Base-by-base conservation (phyloP, 2,113 vertebrate genomes). In the Thalassoma bifasciatum region DNA sequence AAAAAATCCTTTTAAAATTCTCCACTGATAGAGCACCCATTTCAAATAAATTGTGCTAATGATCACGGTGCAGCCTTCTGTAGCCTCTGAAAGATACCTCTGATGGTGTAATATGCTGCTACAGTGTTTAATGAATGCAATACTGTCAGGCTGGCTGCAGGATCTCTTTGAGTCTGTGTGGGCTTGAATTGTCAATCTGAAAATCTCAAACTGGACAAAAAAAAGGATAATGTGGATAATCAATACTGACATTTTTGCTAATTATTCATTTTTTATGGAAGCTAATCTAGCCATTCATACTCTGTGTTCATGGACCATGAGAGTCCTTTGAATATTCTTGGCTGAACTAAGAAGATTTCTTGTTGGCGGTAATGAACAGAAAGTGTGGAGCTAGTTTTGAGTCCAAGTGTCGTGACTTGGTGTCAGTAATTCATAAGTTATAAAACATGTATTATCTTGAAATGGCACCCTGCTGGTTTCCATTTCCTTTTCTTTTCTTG, bases 1-100 rank as follows among this genome's bases (percentile, higher is more conserved):
- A 80, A 85, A 66, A 64, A 74, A 24, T 10, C 47, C 14, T 19
- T 73, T 69, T 58, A 64, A 10, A 10, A 1, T 69, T 72, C 61
- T 82, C 50, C 30, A 74, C 58, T 66, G 47, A 66, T 42, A 34
- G 19, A 57, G 49, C 26, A 21, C 34, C 16, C 10, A 19, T 68
- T 69, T 81, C 36, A 77, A 66, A 83, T 67, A 65, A 57, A 77
- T 54, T 64, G 72, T 44, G 21, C 38, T 80, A 74, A 77, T 74
- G 65, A 78, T 78, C 57, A 65, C 46, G 23, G 46, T 49, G 49
- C 70, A 49, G 38, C 19, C 59, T 68, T 40, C 14, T 13, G 38
- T 50, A 56, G 56, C 44, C 4, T 52, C 36, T 50, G 57, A 37
- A 21, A 80, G 57, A 42, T 36, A 51, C 56, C 72, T 57, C 3